Evolutionary conservation across 2,888 invertebrate genomes (phyloP), one percentile per base, ranked within the genome.

Genomic region (Epinotia demarniana): DNA sequence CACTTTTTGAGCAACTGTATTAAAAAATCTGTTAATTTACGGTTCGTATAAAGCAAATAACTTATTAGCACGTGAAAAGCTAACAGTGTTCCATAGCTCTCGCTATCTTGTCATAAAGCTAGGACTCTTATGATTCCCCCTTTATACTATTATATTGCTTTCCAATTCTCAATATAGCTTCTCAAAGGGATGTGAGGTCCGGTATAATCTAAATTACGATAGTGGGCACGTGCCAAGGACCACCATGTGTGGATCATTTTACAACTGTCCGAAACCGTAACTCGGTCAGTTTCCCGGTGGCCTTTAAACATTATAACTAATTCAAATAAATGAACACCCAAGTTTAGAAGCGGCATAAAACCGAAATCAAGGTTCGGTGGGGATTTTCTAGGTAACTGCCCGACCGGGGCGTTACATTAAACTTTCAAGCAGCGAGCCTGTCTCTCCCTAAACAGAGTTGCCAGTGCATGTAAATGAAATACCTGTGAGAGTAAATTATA

Each of bases 391-490:
- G 86, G 84, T 83, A 86, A 84, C 84, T 75, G 81, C 82, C 81
- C 81, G 80, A 79, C 78, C 82, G 85, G 85, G 84, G 86, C 85
- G 83, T 87, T 85, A 88, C 89, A 91, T 91, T 90, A 91, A 91
- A 91, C 78, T 90, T 91, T 91, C 89, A 91, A 80, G 80, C 82
- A 83, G 83, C 82, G 82, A 84, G 83, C 82, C 83, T 82, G 85
- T 82, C 83, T 83, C 81, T 83, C 84, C 83, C 81, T 66, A 55
- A 39, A 2, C 66, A 43, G 75, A 67, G 75, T 75, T 75, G 55
- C 75, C 72, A 67, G 13, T 27, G 12, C 18, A 39, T n/a, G 53
- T 53, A 53, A 53, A n/a, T n/a, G 53, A 53, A 53, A 53, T n/a
- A 53, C 53, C 53, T 53, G 4, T 16, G 5, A 1, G 1, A 1